Evolutionary conservation across 2,888 invertebrate genomes (phyloP).

Genomic region (Pyrrhia umbra): DNA sequence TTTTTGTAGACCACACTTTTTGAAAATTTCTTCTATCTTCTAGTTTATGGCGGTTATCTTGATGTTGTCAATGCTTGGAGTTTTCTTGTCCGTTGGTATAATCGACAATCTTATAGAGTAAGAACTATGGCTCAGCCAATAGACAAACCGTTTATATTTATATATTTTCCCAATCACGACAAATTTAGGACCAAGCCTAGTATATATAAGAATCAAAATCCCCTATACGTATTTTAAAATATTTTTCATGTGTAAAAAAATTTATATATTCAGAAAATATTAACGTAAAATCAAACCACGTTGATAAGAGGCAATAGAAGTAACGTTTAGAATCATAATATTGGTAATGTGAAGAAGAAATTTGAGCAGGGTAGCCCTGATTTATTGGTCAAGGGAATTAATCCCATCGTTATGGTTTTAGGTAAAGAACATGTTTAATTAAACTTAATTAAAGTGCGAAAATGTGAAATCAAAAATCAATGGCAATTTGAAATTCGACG

Average conservation of each 20-base stretch:
- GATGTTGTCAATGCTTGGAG: conserved; percentile 6
- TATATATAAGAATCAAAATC: too few relatives aligned
- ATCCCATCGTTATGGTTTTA: conserved; percentile 7
- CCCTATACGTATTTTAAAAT: too few relatives aligned
- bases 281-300: background rate
- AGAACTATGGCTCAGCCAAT: background rate
- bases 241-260: too few relatives aligned
- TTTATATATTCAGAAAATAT: too few relatives aligned
- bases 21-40: conserved; percentile 33
- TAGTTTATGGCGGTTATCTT: conserved; percentile 22
- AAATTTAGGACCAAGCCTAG: too few relatives aligned
- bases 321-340: background rate
- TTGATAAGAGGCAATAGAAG: background rate
- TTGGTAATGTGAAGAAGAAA: background rate
- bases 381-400: background rate
- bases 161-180: background rate
- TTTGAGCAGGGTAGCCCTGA: background rate
- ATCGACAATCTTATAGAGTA: background rate
- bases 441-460: conserved; percentile 29
- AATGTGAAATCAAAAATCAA: conserved; percentile 22
- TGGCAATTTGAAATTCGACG: conserved; percentile 16
- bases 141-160: background rate
- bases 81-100: background rate
- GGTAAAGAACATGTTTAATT: conserved; percentile 1
- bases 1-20: conserved; percentile 56